Evolutionary conservation across 2,797 vertebrate species (phyloP).

Genomic region (Semotilus atromaculatus): DNA sequence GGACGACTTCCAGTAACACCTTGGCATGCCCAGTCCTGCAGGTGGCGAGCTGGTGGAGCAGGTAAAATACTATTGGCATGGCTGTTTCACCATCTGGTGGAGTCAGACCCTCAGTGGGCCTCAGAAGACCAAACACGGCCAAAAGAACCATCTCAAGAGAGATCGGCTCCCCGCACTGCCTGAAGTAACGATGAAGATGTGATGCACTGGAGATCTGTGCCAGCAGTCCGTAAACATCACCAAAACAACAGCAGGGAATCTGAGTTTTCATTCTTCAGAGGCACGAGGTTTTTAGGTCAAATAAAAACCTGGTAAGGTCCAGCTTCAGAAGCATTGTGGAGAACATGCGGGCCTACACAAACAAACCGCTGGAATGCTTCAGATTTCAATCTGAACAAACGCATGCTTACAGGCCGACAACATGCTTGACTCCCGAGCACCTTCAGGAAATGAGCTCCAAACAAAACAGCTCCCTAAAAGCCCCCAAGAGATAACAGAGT

Average conservation of each 20-base stretch:
- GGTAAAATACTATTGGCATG: constrained; percentile 36
- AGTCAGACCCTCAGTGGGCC: not conserved
- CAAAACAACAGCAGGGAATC: constrained; percentile 1
- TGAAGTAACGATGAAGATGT: not conserved
- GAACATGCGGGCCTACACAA: not conserved
- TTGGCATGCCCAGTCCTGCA: constrained; percentile 41
- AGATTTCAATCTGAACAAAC: constrained; percentile 21
- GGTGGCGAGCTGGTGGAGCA: constrained; percentile 33
- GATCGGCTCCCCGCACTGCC: not conserved
- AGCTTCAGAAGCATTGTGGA: not conserved
- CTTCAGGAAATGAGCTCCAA: constrained; percentile 55
- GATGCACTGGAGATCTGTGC: not conserved
- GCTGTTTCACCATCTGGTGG: constrained; percentile 1
- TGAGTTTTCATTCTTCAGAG: constrained; percentile 8
- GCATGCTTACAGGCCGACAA: not conserved
- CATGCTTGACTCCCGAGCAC: constrained; percentile 18
- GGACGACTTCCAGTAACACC: constrained; percentile 1
- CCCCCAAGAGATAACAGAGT: constrained; percentile 54
- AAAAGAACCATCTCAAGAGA: not conserved
- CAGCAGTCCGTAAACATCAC: not conserved
- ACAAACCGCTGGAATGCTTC: constrained; percentile 29
- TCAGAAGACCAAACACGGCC: not conserved
- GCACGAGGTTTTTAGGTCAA: not conserved
- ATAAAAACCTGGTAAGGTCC: not conserved
- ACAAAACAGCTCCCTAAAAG: constrained; percentile 25